phyloP scores from a whole-genome alignment of 2,888 invertebrate genomes.

The Ischnus inquisitorius region DNA sequence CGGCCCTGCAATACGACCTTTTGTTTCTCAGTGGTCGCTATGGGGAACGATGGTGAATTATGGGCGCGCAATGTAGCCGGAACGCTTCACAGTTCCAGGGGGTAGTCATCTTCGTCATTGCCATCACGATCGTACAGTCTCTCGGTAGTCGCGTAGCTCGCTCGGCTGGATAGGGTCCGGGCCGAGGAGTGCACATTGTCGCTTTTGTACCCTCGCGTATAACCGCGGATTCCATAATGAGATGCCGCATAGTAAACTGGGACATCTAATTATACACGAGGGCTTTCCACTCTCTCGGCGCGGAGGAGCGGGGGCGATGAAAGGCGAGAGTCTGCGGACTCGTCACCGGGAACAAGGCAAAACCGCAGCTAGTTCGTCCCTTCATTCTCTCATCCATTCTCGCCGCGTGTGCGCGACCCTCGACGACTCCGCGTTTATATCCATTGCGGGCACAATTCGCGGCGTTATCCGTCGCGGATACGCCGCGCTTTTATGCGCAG shows the following conservation, averaged over 20 bases:
- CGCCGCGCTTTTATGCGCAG: neutral
- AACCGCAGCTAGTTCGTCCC: constrained; percentile 47
- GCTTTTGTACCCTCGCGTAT: constrained; percentile 56
- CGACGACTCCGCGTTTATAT: constrained; percentile 14
- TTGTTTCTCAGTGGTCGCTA: no score
- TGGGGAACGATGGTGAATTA: no score
- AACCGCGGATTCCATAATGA: constrained; percentile 79
- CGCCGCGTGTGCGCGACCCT: neutral
- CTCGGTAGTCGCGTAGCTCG: constrained; percentile 19
- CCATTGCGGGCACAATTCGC: neutral
- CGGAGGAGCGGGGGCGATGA: constrained; percentile 26
- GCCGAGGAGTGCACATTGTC: constrained; percentile 65
- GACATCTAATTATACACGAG: constrained; percentile 82
- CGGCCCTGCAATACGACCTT: no score
- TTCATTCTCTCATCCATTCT: constrained; percentile 24
- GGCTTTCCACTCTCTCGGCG: constrained; percentile 69
- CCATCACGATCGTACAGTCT: constrained; percentile 26
- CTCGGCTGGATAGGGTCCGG: constrained; percentile 37
- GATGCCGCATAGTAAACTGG: constrained; percentile 79
- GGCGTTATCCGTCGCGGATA: neutral
- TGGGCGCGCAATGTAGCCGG: no score
- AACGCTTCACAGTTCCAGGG: neutral
- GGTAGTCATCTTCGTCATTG: constrained; percentile 20
- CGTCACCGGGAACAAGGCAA: constrained; percentile 51
- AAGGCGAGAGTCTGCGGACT: constrained; percentile 26